phyloP scores from a whole-genome alignment of 2,797 vertebrate genomes.

The Gallirallus australis region DNA sequence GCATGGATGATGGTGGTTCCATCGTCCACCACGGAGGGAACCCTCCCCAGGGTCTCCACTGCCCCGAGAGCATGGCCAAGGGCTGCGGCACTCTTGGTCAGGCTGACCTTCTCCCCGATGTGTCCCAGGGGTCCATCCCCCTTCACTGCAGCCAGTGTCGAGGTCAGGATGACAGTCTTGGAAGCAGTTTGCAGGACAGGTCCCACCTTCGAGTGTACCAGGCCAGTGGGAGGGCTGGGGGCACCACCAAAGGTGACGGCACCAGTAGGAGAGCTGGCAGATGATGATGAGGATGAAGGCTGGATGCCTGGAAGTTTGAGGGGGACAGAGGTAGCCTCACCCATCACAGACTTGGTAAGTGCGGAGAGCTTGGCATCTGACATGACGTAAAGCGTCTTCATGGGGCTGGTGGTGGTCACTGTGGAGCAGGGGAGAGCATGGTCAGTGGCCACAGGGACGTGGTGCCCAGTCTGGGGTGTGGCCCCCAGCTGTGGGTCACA shows the following conservation, averaged over 20 bases:
- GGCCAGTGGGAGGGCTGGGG: slow-evolving; percentile 25
- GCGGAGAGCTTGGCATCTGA: slow-evolving; percentile 58
- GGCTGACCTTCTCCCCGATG: not conserved
- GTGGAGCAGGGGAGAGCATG: not conserved
- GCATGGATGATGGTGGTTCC: slow-evolving; percentile 49
- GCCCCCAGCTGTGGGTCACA: not conserved
- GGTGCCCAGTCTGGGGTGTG: not conserved
- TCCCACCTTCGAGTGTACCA: slow-evolving; percentile 37
- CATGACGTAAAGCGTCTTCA: slow-evolving; percentile 56
- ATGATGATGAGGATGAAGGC: not conserved
- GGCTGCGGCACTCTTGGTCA: not conserved
- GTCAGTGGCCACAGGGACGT: accelerated
- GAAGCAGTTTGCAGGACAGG: slow-evolving; percentile 48
- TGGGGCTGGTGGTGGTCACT: slow-evolving; percentile 76
- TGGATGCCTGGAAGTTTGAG: slow-evolving; percentile 21
- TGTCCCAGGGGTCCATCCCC: not conserved
- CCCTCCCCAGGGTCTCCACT: slow-evolving; percentile 56
- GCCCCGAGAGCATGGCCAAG: not conserved
- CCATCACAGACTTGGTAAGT: slow-evolving; percentile 53
- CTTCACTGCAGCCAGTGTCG: not conserved
- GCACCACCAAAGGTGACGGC: slow-evolving; percentile 8
- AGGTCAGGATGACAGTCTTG: slow-evolving; percentile 49
- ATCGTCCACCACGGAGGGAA: slow-evolving; percentile 52
- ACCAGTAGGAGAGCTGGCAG: not conserved
- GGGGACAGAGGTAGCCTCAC: slow-evolving; percentile 30